phyloP scores from a whole-genome alignment of 1,140 invertebrate genomes.

The Drosophila subpulchrella region DNA sequence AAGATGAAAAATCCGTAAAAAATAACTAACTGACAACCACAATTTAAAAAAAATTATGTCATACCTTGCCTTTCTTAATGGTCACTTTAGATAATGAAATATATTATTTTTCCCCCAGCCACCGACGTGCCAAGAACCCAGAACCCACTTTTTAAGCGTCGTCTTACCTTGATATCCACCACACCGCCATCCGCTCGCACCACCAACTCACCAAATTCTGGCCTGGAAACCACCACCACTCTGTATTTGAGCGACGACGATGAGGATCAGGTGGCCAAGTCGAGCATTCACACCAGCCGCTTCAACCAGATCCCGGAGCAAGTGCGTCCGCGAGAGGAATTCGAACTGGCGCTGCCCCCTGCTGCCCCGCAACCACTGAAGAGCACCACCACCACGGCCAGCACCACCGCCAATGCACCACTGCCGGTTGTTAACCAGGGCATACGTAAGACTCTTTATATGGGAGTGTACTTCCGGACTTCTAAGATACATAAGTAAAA shows the following conservation, averaged over 20 bases:
- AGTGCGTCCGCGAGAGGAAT: constrained; percentile 15
- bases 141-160: constrained; percentile 77
- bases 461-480: no score
- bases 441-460: constrained; percentile 36
- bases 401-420: background rate
- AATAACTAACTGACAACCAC: no score
- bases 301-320: constrained; percentile 76
- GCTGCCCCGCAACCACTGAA: constrained; percentile 4
- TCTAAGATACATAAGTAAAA: no score
- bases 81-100: no score
- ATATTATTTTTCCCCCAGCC: constrained; percentile 25
- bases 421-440: constrained; percentile 22
- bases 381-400: background rate
- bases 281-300: constrained; percentile 75
- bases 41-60: no score
- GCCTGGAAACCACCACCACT: constrained; percentile 53
- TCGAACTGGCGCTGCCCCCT: constrained; percentile 1
- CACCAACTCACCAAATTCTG: constrained; percentile 25
- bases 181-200: constrained; percentile 11
- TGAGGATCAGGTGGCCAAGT: constrained; percentile 77
- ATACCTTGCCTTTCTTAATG: no score
- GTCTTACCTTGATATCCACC: constrained; percentile 59
- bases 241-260: constrained; percentile 55
- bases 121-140: constrained; percentile 74
- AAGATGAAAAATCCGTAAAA: no score